Evolutionary conservation across 2,113 vertebrate genomes (phyloP).

Genomic region (Echinops telfairi): DNA sequence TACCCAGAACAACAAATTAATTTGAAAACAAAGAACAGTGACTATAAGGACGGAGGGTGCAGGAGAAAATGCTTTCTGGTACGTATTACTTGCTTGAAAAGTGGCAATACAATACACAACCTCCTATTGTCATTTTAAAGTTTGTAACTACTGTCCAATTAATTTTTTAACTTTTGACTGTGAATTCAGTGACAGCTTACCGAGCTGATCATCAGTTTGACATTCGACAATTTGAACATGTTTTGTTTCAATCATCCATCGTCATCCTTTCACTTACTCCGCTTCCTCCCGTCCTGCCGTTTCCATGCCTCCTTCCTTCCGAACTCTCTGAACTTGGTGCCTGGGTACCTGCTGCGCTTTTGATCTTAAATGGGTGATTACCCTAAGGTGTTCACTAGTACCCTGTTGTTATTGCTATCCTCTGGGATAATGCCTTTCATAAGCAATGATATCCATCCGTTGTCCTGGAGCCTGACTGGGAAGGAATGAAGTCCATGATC

Average conservation of each 20-base stretch:
- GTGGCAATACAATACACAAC: background rate
- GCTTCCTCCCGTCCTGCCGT: background rate
- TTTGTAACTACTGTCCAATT: background rate
- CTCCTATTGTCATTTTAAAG: background rate
- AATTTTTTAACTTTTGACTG: too few species aligned
- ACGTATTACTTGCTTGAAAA: slow-evolving; percentile 24
- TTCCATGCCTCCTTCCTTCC: background rate
- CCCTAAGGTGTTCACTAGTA: too few species aligned
- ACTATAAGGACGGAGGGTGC: background rate
- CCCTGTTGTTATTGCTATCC: background rate
- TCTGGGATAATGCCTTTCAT: slow-evolving; percentile 36
- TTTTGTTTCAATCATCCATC: too few species aligned
- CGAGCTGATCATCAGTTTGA: too few species aligned
- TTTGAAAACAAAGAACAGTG: slow-evolving; percentile 4
- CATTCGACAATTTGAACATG: too few species aligned
- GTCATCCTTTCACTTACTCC: background rate
- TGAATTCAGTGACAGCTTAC: too few species aligned
- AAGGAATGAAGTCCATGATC: background rate
- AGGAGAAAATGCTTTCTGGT: slow-evolving; percentile 16
- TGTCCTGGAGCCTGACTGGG: slow-evolving; percentile 33
- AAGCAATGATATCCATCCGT: background rate
- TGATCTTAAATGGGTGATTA: too few species aligned
- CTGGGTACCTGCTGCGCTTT: too few species aligned
- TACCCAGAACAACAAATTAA: background rate
- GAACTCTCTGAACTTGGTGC: too few species aligned